A percentile compares a stretch with the other conserved stretches of the same genome.
Evolutionary conservation across 2,797 vertebrate species (phyloP).

Genomic region (Rhadinocentrus ornatus): DNA sequence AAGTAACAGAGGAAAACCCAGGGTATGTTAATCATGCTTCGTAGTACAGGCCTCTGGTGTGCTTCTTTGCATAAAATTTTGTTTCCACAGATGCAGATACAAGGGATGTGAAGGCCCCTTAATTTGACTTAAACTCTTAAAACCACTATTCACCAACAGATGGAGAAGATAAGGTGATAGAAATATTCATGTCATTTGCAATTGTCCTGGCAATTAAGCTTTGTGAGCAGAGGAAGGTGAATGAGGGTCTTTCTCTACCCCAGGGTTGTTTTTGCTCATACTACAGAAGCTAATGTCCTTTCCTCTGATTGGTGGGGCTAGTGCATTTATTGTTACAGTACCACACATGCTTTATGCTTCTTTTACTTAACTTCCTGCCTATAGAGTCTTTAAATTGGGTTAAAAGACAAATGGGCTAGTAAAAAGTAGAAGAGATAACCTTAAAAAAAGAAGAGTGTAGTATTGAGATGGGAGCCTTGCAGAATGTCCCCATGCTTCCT

Average conservation of each 20-base stretch:
- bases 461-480: constrained; percentile 9
- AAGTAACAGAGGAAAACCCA: too few relatives aligned
- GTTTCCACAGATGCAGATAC: too few relatives aligned
- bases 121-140: not conserved
- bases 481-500: constrained; percentile 38
- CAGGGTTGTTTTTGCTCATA: constrained; percentile 15
- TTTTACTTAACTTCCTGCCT: not conserved
- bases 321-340: not conserved
- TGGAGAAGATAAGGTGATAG: constrained; percentile 7
- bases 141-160: not conserved
- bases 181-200: constrained; percentile 28
- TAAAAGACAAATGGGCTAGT: not conserved
- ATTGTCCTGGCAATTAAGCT: constrained; percentile 32
- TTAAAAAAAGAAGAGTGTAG: constrained; percentile 2
- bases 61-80: too few relatives aligned
- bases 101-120: too few relatives aligned
- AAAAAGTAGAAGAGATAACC: not conserved
- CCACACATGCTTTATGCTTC: not conserved
- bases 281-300: constrained; percentile 10
- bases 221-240: constrained; percentile 24
- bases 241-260: constrained; percentile 15
- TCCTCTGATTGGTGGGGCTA: constrained; percentile 28
- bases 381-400: not conserved
- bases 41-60: too few relatives aligned
- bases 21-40: too few relatives aligned